A percentile compares a stretch with the other conserved stretches of the same genome.
phyloP scores from a whole-genome alignment of 2,113 vertebrate species.

The Python bivittatus region DNA sequence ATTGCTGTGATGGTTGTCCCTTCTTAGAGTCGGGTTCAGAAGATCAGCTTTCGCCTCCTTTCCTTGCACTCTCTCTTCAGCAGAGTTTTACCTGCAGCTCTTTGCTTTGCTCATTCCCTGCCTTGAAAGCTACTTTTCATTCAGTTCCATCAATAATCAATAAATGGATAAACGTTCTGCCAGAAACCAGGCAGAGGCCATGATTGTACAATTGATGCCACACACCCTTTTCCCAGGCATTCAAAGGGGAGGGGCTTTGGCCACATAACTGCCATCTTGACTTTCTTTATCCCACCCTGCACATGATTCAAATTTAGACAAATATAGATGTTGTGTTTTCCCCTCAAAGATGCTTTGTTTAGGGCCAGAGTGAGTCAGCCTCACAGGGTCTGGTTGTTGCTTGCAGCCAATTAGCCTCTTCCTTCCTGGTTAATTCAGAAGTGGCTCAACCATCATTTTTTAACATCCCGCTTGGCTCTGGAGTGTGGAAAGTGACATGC shows the following conservation, averaged over 20 bases:
- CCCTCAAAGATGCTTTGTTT: neutral
- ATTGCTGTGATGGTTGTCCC: neutral
- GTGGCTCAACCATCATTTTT: neutral
- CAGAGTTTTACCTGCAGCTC: neutral
- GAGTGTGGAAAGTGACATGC: neutral
- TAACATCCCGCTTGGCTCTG: neutral
- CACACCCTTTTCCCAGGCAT: neutral
- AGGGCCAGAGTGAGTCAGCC: neutral
- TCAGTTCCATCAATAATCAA: neutral
- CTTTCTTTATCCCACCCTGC: neutral
- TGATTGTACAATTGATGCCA: neutral
- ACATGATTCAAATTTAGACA: neutral
- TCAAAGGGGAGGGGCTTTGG: neutral
- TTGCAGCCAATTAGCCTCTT: neutral
- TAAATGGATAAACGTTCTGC: neutral
- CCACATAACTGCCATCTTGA: neutral
- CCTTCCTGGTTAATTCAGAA: neutral
- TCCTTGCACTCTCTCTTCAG: too few relatives aligned
- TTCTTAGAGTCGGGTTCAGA: neutral
- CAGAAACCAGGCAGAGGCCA: neutral
- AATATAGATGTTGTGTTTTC: too few relatives aligned
- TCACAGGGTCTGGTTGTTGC: too few relatives aligned
- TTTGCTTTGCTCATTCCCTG: neutral
- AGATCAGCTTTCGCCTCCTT: neutral
- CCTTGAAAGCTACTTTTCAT: neutral